Conservation (phyloP, 2,113 vertebrate genomes). For the Motacilla alba region DNA sequence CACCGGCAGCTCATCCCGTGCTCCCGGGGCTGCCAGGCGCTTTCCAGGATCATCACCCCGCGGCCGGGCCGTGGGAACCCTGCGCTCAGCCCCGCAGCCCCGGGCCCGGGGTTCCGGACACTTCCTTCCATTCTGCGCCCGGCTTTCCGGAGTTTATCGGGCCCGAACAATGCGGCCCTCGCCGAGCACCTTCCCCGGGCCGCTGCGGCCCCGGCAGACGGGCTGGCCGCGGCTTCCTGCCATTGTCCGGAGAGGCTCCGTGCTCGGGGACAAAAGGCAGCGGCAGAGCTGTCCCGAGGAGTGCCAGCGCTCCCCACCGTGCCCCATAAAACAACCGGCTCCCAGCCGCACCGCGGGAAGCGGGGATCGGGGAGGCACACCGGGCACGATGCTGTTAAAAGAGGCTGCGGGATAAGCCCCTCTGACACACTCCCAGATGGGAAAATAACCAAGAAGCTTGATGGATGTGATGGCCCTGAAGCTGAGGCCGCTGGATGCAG, state of each 20-base stretch:
- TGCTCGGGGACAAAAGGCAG: conserved; percentile 25
- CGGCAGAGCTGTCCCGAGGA: neutral
- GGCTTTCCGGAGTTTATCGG: conserved; percentile 74
- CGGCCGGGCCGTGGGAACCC: conserved; percentile 70
- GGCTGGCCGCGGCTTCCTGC: conserved; percentile 61
- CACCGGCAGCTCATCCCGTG: rapidly evolving
- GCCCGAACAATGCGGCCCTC: conserved; percentile 67
- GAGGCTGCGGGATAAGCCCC: neutral
- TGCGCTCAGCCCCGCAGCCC: neutral
- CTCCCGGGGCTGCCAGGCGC: neutral
- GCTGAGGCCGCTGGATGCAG: rapidly evolving
- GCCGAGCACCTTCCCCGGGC: conserved; percentile 35
- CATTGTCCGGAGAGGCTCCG: conserved; percentile 40
- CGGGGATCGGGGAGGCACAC: rapidly evolving
- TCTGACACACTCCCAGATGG: neutral
- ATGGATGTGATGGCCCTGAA: neutral
- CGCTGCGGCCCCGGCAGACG: neutral
- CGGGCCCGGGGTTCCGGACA: neutral
- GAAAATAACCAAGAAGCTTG: neutral
- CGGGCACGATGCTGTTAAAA: neutral
- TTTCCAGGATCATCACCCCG: neutral
- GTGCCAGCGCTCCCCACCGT: neutral
- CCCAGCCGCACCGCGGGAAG: rapidly evolving
- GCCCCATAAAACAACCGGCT: neutral
- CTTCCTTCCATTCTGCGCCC: conserved; percentile 75